Evolutionary conservation across 2,888 invertebrate genomes (phyloP).

Genomic region (Seira sanloemensis): DNA sequence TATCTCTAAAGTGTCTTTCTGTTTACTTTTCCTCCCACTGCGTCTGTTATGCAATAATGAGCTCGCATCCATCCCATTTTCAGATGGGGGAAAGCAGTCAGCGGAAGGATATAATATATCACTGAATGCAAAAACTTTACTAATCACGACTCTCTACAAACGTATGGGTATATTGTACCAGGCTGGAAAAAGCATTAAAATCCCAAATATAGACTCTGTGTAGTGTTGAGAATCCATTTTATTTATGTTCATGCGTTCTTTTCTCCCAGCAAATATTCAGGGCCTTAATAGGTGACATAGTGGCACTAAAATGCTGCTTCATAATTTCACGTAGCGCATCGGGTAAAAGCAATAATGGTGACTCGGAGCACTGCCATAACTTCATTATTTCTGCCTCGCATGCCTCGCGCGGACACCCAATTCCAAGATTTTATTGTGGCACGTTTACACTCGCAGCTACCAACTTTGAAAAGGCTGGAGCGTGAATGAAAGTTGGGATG

Average conservation of each 20-base stretch:
- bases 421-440: conserved; percentile 45
- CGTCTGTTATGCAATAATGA: not conserved
- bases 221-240: no score
- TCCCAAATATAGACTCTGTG: no score
- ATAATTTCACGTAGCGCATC: conserved; percentile 49
- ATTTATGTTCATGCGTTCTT: not conserved
- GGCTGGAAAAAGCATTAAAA: no score
- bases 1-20: no score
- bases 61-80: not conserved
- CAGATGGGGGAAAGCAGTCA: not conserved
- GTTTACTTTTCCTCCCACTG: no score
- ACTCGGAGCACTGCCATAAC: conserved; percentile 36
- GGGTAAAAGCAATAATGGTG: conserved; percentile 51
- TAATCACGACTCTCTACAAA: not conserved
- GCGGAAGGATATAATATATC: not conserved
- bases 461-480: not conserved
- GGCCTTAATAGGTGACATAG: not conserved
- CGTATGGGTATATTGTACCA: not conserved
- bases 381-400: conserved; percentile 49
- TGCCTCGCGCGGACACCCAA: conserved; percentile 35
- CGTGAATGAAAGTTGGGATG: not conserved
- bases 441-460: not conserved
- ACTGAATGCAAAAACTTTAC: not conserved
- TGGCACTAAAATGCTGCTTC: conserved; percentile 36
- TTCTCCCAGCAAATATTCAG: not conserved